Base-by-base conservation (phyloP, 2,113 vertebrate species). In the Oreotragus oreotragus region DNA sequence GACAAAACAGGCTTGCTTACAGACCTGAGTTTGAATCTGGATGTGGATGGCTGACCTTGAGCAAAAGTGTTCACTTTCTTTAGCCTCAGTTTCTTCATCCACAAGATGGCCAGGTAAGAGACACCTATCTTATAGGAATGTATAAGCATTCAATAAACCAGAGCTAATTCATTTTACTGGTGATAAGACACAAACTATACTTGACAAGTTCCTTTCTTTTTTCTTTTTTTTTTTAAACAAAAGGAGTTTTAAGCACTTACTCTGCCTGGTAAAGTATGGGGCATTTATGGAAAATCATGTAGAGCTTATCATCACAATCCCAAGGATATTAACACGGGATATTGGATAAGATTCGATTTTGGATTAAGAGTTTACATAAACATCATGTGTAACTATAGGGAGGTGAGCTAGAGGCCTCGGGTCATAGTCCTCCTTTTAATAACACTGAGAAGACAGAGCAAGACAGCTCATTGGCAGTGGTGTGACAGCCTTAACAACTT, bases 401-500 rank as follows among this genome's bases (percentile, higher is more conserved):
- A 80, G 53, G 39, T 9, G 16, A 47, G 14, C 60, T 19, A 27
- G 47, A 25, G 10, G 45, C 36, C 86, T 39, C 2, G 0, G 8
- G 28, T 45, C 85, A 30, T 6, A 14, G 45, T 5, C 16, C 30
- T 36, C 17, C 12, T 85, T 36, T 43, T 9, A 55, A 11, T 73
- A 49, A 57, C 2, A 77, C 15, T 4, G 33, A 45, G 28, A 84
- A 55, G 39, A 6, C 8, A 51, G 76, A 58, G 49, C 64, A 89
- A 2, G 7, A n/a, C 21, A 27, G 66, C 51, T 55, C 45, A 2
- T 0, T 11, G 7, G 33, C 1, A 1, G 39, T 30, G 55, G 17
- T 2, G 3, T 3, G 12, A 27, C 7, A n/a, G 14, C 17, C 60
- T 36, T 16, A 36, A 49, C 11, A 30, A 28, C n/a, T 17, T 30